Evolutionary conservation across 2,797 vertebrate genomes (phyloP).

Genomic region (Coendou prehensilis): DNA sequence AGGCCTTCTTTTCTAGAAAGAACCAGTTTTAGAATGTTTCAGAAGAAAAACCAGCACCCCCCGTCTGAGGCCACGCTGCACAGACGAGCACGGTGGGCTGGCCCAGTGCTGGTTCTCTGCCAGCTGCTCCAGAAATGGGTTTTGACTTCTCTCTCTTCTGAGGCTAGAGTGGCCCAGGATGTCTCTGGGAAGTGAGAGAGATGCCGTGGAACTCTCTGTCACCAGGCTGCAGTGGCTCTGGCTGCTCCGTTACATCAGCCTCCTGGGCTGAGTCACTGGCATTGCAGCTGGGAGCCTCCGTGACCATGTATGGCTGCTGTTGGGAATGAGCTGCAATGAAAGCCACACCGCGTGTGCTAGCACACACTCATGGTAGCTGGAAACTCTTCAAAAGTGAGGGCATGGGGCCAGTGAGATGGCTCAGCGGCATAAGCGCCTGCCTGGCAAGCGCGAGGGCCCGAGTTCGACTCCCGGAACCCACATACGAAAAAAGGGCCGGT

Average conservation of each 20-base stretch:
- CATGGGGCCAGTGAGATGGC: no score
- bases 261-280: slow-evolving; percentile 26
- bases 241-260: slow-evolving; percentile 20
- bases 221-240: not conserved
- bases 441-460: no score
- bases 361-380: not conserved
- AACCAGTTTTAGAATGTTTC: not conserved
- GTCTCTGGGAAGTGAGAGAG: fast-evolving
- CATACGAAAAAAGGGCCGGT: no score
- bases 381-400: not conserved
- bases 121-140: not conserved
- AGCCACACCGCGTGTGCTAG: not conserved
- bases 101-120: not conserved
- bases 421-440: no score
- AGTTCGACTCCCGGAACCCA: no score
- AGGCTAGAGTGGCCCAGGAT: not conserved
- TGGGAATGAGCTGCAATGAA: not conserved
- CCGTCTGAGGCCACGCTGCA: not conserved
- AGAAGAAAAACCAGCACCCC: not conserved
- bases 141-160: not conserved
- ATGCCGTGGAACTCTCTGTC: not conserved
- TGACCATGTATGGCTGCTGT: slow-evolving; percentile 56
- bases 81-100: not conserved
- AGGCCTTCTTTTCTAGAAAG: slow-evolving; percentile 7
- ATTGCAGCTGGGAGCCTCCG: not conserved